Percentiles rank a stretch among this genome's conserved stretches.
Conservation (phyloP, 2,113 vertebrate species). For the Pangasianodon hypophthalmus region DNA sequence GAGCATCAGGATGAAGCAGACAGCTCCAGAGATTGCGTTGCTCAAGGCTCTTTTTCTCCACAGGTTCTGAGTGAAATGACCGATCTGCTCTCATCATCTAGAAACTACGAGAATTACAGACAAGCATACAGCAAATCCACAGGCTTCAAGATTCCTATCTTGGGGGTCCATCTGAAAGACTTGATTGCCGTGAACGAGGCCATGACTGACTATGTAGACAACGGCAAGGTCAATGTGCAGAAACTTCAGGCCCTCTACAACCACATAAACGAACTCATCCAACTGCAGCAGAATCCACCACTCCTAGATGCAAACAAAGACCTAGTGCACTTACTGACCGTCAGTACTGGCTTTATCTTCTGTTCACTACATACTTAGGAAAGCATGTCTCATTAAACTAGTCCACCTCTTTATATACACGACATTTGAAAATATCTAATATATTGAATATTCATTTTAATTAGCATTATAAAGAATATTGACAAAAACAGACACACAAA, state of each 20-base stretch:
- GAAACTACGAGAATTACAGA: slow-evolving; percentile 94
- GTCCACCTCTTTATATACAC: not conserved
- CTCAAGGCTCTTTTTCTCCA: not conserved
- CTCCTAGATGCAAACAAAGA: slow-evolving; percentile 97
- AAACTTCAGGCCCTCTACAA: slow-evolving; percentile 98
- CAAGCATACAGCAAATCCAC: slow-evolving; percentile 88
- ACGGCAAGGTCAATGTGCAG: slow-evolving; percentile 89
- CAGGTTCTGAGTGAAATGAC: slow-evolving; percentile 97
- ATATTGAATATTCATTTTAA: not conserved
- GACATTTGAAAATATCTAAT: not conserved
- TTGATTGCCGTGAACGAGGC: slow-evolving; percentile 94
- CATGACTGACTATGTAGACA: slow-evolving; percentile 89
- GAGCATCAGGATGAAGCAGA: not conserved
- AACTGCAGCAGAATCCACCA: slow-evolving; percentile 84
- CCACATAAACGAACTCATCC: slow-evolving; percentile 91
- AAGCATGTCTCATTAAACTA: not conserved
- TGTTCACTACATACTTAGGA: not conserved
- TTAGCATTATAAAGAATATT: not conserved
- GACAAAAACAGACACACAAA: not conserved
- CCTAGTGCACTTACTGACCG: slow-evolving; percentile 91
- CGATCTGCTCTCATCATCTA: slow-evolving; percentile 92
- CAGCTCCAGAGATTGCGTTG: not conserved
- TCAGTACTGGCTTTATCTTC: slow-evolving; percentile 67
- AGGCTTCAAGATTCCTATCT: slow-evolving; percentile 94
- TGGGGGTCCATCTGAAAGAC: slow-evolving; percentile 97